Base-by-base conservation (phyloP, 2,113 vertebrate species). In the Girardinichthys multiradiatus region DNA sequence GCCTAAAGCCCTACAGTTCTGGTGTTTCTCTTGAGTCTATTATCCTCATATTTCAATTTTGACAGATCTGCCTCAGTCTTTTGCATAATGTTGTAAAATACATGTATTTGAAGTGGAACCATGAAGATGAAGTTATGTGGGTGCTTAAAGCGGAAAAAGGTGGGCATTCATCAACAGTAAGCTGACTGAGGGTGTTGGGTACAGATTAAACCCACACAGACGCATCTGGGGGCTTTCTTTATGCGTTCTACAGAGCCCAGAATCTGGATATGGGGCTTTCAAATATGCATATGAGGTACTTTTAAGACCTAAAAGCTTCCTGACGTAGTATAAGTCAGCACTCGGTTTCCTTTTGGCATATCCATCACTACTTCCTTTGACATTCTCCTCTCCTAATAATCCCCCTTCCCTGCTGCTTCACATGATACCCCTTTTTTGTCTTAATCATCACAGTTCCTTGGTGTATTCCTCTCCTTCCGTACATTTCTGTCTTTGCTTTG, bases 381-480 rank as follows among this genome's bases (percentile, higher is more conserved):
- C 35, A 29, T 26, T 39, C 51, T 42, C 27, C 45, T 79, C 60
- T 57, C 29, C 11, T 31, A 33, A 35, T 68, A 68, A 60, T 37
- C 21, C 8, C 15, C 24, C 33, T 21, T 73, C 68, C 64, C 66
- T 30, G 74, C 75, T 58, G 45, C 59, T n/a, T 69, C 62, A 64
- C 33, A 72, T 80, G 70, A 68, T 57, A n/a, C 30, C n/a, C 27
- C 62, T 74, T 80, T 86, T 69, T 87, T 77, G 76, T 83, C 75
- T 85, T 79, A 81, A 87, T 90, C 84, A 81, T 83, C 59, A 14
- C 35, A 61, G 27, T 73, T 70, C 82, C 54, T 64, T 45, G 29
- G 70, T 54, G 77, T 75, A 59, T 74, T 77, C 42, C 28, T 33
- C 70, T 57, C 57, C 57, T 60, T 14, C 29, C 64, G 60, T 62